A percentile compares a stretch with the other conserved stretches of the same genome.
These are phyloP conservation scores for Nothobranchius kuhntae DNA, from an alignment of 2,113 vertebrate genomes.

Conservation along the genomic window DNA sequence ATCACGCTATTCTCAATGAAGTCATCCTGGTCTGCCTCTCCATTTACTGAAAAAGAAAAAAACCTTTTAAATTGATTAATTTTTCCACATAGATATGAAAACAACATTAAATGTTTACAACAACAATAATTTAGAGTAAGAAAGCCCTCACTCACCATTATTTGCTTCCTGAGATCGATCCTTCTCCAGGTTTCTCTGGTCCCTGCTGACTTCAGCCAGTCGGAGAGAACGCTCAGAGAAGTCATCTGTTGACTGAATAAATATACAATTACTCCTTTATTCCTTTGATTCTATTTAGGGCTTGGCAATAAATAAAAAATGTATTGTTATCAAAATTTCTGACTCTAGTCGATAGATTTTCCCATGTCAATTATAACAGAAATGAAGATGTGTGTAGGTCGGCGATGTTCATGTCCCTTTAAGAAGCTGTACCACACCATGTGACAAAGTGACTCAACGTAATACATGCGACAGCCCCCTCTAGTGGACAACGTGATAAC, in stretches of 20 bases:
- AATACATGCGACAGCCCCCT: too few relatives aligned
- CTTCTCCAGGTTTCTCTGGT: slow-evolving; percentile 81
- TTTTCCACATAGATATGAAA: background rate
- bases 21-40: slow-evolving; percentile 80
- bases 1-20: slow-evolving; percentile 82
- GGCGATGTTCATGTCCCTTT: too few relatives aligned
- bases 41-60: slow-evolving; percentile 67
- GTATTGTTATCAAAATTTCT: too few relatives aligned
- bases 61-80: accelerated
- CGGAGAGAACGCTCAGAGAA: slow-evolving; percentile 87
- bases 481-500: too few relatives aligned
- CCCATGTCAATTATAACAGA: too few relatives aligned
- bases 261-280: background rate
- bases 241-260: slow-evolving; percentile 85
- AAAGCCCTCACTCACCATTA: slow-evolving; percentile 54
- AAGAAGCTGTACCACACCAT: too few relatives aligned
- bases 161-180: slow-evolving; percentile 48
- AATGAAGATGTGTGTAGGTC: too few relatives aligned
- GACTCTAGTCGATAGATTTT: too few relatives aligned
- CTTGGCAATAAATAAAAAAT: too few relatives aligned
- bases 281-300: too few relatives aligned
- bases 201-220: slow-evolving; percentile 81
- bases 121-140: accelerated
- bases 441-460: too few relatives aligned
- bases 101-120: too few relatives aligned